Conservation (phyloP, 1,140 invertebrate species). For the Nebria ingens region DNA sequence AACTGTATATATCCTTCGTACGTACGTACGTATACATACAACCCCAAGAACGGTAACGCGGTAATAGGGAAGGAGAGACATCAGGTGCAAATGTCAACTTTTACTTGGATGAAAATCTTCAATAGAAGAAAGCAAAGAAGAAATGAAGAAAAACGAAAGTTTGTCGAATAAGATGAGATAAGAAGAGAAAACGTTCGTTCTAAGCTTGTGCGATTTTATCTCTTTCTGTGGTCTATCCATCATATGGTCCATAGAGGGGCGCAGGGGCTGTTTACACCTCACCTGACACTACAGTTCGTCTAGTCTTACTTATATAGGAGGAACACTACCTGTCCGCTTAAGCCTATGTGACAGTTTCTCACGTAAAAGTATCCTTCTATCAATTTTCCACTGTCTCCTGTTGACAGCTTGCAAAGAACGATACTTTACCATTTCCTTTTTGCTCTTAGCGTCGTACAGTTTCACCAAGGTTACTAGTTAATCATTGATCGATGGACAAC, state of each 20-base stretch:
- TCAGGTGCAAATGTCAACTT: constrained; percentile 18
- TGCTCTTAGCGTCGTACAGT: too few relatives aligned
- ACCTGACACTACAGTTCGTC: neutral
- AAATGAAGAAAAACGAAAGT: too few relatives aligned
- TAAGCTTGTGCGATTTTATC: constrained; percentile 14
- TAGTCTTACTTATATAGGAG: too few relatives aligned
- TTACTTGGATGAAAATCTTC: constrained; percentile 14
- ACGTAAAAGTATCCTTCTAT: neutral
- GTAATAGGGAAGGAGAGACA: constrained; percentile 7
- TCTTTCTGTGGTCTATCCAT: constrained; percentile 12
- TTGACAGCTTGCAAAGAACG: neutral
- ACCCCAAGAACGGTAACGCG: neutral
- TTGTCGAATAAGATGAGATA: constrained; percentile 1
- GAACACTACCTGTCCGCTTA: neutral
- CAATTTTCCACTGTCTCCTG: neutral
- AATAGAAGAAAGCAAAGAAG: neutral
- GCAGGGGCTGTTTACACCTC: neutral
- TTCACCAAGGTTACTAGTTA: too few relatives aligned
- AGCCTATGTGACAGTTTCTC: neutral
- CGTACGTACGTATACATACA: too few relatives aligned
- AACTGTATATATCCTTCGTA: neutral
- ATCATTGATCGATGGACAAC: too few relatives aligned
- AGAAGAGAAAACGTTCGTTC: constrained; percentile 11
- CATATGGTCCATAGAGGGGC: constrained; percentile 12
- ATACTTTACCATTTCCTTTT: too few relatives aligned